Base-by-base conservation (phyloP, 2,113 vertebrate genomes). In the Rhinolophus sinicus region DNA sequence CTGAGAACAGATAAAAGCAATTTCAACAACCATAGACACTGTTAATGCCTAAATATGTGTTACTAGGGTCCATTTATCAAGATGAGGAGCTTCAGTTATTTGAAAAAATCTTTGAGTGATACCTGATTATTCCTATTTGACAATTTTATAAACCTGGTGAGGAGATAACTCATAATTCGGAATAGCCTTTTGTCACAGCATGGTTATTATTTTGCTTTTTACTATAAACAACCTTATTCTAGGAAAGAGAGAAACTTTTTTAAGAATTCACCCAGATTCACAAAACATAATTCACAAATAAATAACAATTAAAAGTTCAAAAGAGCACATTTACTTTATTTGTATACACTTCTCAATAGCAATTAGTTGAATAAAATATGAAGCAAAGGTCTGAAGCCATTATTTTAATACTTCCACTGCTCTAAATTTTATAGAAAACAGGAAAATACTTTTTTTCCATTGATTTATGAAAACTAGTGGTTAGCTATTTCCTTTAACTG, bases 381-480 rank as follows among this genome's bases (percentile, higher is more conserved):
- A 88, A 12, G 12, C 12, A 50, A 50, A 80, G 10, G 1, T 58
- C 11, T 69, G n/a, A 86, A 72, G 7, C 2, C 16, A 94, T 78
- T 90, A n/a, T 70, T 76, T 90, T 84, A 80, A 47, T 75, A 77
- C 5, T 78, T 84, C 12, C 4, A 62, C 85, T 94, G 18, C 47
- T 88, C 47, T 87, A 64, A 69, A 80, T 76, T 83, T 92, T 24
- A 56, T 33, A 60, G 11, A 38, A 83, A 88, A 82, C 50, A 69
- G 14, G 80, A 93, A 78, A 30, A 83, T 65, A 6, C 1, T 0
- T 22, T 82, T 18, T 76, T 90, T 72, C 60, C 30, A 76, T 90
- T 95, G 90, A 60, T 93, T 91, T 95, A 22, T 73, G n/a, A 84
- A 95, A 96, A 94, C 38, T 30, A 64, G 22, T 64, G 67, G 5